Evolutionary conservation across 2,888 invertebrate species (phyloP), one percentile per base, ranked within the genome.

Genomic region (Pyrocoelia pectoralis): DNA sequence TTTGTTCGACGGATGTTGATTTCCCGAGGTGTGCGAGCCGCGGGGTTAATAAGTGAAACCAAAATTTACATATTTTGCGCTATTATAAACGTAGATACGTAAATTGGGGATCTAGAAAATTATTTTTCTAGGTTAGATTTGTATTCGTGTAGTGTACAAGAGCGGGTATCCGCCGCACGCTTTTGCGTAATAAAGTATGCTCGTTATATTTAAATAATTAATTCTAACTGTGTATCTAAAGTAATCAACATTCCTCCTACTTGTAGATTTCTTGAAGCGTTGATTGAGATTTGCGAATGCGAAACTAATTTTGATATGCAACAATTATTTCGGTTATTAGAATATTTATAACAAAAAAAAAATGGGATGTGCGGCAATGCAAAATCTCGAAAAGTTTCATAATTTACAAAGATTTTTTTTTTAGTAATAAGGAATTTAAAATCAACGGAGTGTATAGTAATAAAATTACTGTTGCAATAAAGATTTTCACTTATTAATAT

Each of bases 221-320:
- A n/a, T n/a, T n/a, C n/a, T n/a, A n/a, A n/a, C n/a, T n/a, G n/a
- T n/a, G n/a, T n/a, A n/a, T n/a, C 40, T 51, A 41, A 50, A 57
- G 50, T 57, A 57, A 57, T 57, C 57, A 55, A 19, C 54, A 33
- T 29, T 51, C 24, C 57, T 14, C 50, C 41, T 51, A 50, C 51
- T 40, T 19, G 19, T 50, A 40, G 8, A 5, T 15, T 51, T 24
- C 40, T 40, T 51, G 10, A 12, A 40, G 10, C 14, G 46, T 17
- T 50, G 40, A 57, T 50, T 57, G 50, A 57, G 40, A 57, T 40
- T 51, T 3, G 57, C 24, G 48, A 15, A 56, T 49, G 48, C 33
- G 56, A 57, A 43, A 58, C 58, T 58, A 43, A 52, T 58, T 57
- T 46, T 15, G 28, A 57, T 49, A 40, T 24, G 50, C 48, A 49